phyloP scores from a whole-genome alignment of 2,797 vertebrate species.

The Pseudomugil tenellus region DNA sequence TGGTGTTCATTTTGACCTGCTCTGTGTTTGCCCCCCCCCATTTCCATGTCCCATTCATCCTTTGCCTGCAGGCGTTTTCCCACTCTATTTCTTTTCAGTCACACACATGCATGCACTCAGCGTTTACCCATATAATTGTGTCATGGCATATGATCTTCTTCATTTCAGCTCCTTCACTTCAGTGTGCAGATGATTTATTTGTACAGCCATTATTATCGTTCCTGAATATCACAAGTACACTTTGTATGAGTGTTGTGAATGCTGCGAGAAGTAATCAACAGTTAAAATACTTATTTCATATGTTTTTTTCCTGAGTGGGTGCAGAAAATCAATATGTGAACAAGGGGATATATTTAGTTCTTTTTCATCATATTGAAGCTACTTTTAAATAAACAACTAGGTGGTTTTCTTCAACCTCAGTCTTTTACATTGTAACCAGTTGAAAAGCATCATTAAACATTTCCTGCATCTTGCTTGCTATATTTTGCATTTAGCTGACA shows the following conservation, averaged over 20 bases:
- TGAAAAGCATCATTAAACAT: background rate
- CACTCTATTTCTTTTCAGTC: slow-evolving; percentile 39
- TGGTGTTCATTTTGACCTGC: slow-evolving; percentile 84
- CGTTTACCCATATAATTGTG: slow-evolving; percentile 53
- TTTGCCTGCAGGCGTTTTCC: slow-evolving; percentile 75
- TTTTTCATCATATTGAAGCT: background rate
- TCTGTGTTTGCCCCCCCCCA: slow-evolving; percentile 51
- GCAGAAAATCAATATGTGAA: too few species aligned
- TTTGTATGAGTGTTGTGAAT: slow-evolving; percentile 10
- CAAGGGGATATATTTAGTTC: too few species aligned
- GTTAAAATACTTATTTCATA: slow-evolving; percentile 30
- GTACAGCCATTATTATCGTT: slow-evolving; percentile 18
- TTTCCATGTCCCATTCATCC: slow-evolving; percentile 68
- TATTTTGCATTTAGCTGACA: background rate
- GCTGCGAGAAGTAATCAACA: slow-evolving; percentile 50
- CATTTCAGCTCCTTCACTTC: slow-evolving; percentile 43
- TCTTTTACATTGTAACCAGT: background rate
- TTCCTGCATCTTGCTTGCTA: background rate
- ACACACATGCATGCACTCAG: slow-evolving; percentile 12
- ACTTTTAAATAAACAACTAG: background rate
- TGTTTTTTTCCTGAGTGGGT: too few species aligned
- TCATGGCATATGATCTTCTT: slow-evolving; percentile 44
- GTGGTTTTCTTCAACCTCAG: background rate
- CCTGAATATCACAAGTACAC: slow-evolving; percentile 20
- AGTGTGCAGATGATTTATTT: slow-evolving; percentile 59